Evolutionary conservation across 2,113 vertebrate species (phyloP), one percentile per base, ranked within the genome.

Genomic region (mouse (Mus musculus)): DNA sequence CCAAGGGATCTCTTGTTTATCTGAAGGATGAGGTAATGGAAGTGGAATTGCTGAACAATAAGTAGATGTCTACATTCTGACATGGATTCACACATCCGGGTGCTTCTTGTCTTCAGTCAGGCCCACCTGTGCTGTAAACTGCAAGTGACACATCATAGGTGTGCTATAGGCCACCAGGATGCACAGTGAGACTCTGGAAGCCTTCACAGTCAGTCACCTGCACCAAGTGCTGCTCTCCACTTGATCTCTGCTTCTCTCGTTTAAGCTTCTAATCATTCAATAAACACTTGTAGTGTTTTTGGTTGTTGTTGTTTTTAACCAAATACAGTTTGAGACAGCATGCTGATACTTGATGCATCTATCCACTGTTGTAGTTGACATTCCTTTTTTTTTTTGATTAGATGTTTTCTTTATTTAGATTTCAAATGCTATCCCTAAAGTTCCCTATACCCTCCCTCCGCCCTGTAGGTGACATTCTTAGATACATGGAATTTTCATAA

Each of bases 21-120:
- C 78, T 85, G 82, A 61, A 96, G 82, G 91, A 61, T 92, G 75
- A 90, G 33, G 22, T 92, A 94, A 65, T 8, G 33, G 56, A 71
- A 39, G 33, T n/a, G 73, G 82, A 91, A 93, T 81, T 80, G 14
- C 87, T 88, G 20, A 36, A 52, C 24, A 89, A 61, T 11, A 67
- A 65, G 19, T 59, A 36, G n/a, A 11, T 54, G 14, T 36, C 42
- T 30, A 2, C n/a, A 16, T 39, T 67, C 85, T 91, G 30, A 71
- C 3, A 0, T 65, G 22, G 26, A 5, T 76, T 56, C 8, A 39
- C n/a, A n/a, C 10, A 46, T 52, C 80, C 0, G 8, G 26, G 22
- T 61, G 5, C 26, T 88, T 73, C 22, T 90, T 56, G 67, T 86
- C 63, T 73, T 90, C 19, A 13, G n/a, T 71, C 36, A 46, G 88